A percentile compares a stretch with the other conserved stretches of the same genome.
phyloP scores from a whole-genome alignment of 2,113 vertebrate species.

The Apteryx owenii region DNA sequence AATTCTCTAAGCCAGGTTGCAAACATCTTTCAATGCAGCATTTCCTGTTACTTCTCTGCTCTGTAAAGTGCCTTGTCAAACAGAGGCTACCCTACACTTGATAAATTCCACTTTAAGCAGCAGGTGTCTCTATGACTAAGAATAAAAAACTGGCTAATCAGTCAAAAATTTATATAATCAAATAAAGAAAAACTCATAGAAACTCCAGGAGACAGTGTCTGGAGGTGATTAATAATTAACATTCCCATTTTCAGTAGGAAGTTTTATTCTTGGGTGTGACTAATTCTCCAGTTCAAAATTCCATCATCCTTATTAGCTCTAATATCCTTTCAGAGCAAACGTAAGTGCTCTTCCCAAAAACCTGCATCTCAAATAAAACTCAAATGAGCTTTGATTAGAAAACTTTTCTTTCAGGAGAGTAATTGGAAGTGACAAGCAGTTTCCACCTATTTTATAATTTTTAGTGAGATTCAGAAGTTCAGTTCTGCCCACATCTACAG shows the following conservation, averaged over 20 bases:
- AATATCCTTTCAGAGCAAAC: background rate
- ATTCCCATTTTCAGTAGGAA: constrained; percentile 12
- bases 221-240: constrained; percentile 16
- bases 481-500: background rate
- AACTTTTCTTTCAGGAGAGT: background rate
- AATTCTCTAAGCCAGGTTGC: background rate
- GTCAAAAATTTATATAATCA: constrained; percentile 35
- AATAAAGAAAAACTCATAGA: constrained; percentile 12
- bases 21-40: background rate
- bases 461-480: background rate
- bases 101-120: constrained; percentile 44
- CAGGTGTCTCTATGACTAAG: background rate
- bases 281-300: constrained; percentile 12
- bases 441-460: background rate
- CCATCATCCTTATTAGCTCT: background rate
- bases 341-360: background rate
- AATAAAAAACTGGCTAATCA: constrained; percentile 1
- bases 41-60: background rate
- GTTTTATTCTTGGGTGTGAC: background rate
- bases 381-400: background rate
- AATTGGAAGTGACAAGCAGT: background rate
- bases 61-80: constrained; percentile 7
- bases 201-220: background rate
- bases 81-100: background rate
- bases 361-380: background rate